These are phyloP conservation scores for Drosophila orosa DNA, from an alignment of 1,140 invertebrate species.

Conservation along the genomic window DNA sequence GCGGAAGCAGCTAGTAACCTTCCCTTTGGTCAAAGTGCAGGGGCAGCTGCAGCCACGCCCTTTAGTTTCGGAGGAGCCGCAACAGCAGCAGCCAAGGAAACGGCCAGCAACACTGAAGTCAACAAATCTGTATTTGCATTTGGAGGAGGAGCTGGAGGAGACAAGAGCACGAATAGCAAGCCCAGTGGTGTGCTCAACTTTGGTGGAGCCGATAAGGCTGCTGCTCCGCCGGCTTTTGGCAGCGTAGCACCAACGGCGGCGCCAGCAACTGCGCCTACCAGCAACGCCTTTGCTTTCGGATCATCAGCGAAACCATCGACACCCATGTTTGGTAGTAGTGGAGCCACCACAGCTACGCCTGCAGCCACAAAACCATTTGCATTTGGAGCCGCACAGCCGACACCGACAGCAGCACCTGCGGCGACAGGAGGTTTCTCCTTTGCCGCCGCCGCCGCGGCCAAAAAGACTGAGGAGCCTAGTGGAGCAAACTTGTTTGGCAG, in stretches of 20 bases:
- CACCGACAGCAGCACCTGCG: constrained; percentile 9
- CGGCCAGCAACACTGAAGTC: not conserved
- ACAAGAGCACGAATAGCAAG: constrained; percentile 8
- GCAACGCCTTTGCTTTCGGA: constrained; percentile 42
- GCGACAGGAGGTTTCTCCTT: constrained; percentile 59
- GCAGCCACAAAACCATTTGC: constrained; percentile 32
- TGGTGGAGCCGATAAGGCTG: constrained; percentile 18
- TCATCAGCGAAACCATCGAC: constrained; percentile 5
- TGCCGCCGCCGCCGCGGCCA: constrained; percentile 13
- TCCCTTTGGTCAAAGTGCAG: constrained; percentile 27
- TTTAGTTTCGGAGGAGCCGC: constrained; percentile 41
- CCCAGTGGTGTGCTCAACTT: constrained; percentile 49
- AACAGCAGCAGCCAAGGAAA: not conserved
- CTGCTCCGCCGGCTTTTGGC: constrained; percentile 18
- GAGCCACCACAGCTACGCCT: not conserved
- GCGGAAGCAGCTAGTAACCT: not conserved
- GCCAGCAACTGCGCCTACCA: not conserved
- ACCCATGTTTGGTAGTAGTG: constrained; percentile 32
- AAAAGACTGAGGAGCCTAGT: constrained; percentile 13
- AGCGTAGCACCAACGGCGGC: constrained; percentile 4
- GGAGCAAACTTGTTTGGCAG: constrained; percentile 45
- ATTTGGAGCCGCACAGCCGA: constrained; percentile 22
- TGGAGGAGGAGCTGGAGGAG: constrained; percentile 25
- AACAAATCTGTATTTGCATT: constrained; percentile 34
- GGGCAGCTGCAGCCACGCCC: not conserved